Base-by-base conservation (phyloP, 2,797 vertebrate species). In the Pangasius djambal region DNA sequence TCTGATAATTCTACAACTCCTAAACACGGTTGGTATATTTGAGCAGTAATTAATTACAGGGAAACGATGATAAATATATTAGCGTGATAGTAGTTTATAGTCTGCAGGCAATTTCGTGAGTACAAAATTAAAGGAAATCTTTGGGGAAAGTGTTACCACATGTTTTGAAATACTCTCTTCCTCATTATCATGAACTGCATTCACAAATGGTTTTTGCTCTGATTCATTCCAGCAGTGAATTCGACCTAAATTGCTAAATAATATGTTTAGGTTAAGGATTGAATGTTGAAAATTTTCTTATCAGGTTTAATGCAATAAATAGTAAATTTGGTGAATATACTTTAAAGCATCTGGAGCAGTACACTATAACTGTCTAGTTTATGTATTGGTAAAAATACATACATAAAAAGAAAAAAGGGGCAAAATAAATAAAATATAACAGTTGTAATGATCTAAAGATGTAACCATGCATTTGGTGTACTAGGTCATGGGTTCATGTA, bases 401-500 rank as follows among this genome's bases (percentile, higher is more conserved):
- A 75, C 25, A 44, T 37, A 34, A 37, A 57, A 52, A 78, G 2
- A 18, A n/a, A 15, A 16, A 55, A 31, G 0, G 3, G 22, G 37
- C 15, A 16, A 10, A 44, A 10, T 9, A 37, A 37, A 37, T 3
- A 9, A 48, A 69, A 69, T 69, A 12, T 28, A 40, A 20, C 52
- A 28, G n/a, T 55, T 25, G 10, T 57, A 86, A 31, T 37, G 31
- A 15, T 34, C 4, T 57, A 25, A 55, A 40, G 67, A 37, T 72
- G 34, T 40, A 57, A 57, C 74, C 55, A 86, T 44, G 85, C 50
- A n/a, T 69, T 10, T 84, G 40, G 84, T 20, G 4, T 78, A 87
- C 28, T 10, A 83, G 57, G 78, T 34, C 55, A 67, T 65, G 65
- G 86, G 93, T 93, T 95, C 92, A 93, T 89, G 89, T 93, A 89